phyloP scores from a whole-genome alignment of 2,888 invertebrate genomes.

The Ceraclea dissimilis region DNA sequence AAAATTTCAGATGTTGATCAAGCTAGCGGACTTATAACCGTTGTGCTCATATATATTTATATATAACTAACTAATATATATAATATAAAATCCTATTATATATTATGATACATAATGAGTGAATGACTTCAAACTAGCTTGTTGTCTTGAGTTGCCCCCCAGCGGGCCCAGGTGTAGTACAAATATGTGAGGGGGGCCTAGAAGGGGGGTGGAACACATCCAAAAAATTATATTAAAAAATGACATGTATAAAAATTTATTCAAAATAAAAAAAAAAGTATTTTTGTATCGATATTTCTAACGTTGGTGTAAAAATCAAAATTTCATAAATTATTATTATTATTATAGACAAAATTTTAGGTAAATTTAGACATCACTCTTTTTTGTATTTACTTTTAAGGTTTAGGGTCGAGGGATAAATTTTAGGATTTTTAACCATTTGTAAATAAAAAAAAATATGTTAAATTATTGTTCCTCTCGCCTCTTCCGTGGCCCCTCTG shows the following conservation, averaged over 20 bases:
- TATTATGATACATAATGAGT: slow-evolving; percentile 1
- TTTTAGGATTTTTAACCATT: slow-evolving; percentile 65
- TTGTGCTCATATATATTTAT: slow-evolving; percentile 25
- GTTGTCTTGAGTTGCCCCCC: slow-evolving; percentile 17
- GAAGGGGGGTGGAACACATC: slow-evolving; percentile 20
- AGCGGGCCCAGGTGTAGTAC: slow-evolving; percentile 23
- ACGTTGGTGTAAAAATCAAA: slow-evolving; percentile 52
- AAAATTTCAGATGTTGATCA: slow-evolving; percentile 26
- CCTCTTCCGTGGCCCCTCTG: slow-evolving; percentile 33
- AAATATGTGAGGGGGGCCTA: slow-evolving; percentile 19
- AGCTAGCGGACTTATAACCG: slow-evolving; percentile 17
- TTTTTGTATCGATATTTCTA: slow-evolving; percentile 56
- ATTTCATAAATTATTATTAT: slow-evolving; percentile 41
- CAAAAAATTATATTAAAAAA: slow-evolving; percentile 29
- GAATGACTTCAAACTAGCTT: slow-evolving; percentile 19
- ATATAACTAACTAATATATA: slow-evolving; percentile 12
- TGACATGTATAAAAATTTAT: slow-evolving; percentile 51
- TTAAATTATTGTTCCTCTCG: slow-evolving; percentile 32
- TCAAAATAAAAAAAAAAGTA: slow-evolving; percentile 44
- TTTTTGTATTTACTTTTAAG: slow-evolving; percentile 53
- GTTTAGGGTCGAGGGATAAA: slow-evolving; percentile 54
- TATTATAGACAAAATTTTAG: slow-evolving; percentile 47
- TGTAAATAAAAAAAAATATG: slow-evolving; percentile 55
- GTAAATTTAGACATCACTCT: slow-evolving; percentile 49
- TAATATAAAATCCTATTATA: slow-evolving; percentile 15